These are phyloP conservation scores for Rutilus rutilus DNA, from an alignment of 2,113 vertebrate genomes.

Conservation along the genomic window DNA sequence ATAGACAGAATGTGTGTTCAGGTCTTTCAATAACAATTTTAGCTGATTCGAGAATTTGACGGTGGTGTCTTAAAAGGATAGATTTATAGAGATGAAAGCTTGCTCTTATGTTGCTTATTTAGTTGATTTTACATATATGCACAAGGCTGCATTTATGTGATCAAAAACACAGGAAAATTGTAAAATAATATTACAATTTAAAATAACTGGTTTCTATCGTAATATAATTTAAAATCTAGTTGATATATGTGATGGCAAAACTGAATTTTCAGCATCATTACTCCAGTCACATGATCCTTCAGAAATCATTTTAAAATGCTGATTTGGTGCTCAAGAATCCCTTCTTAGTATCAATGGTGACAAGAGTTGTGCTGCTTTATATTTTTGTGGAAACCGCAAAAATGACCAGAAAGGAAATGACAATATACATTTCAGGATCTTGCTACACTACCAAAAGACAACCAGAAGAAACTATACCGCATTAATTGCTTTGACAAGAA, in stretches of 20 bases:
- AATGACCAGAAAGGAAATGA: neutral
- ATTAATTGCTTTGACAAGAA: neutral
- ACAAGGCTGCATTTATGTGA: no score
- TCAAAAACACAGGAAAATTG: no score
- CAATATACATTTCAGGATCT: neutral
- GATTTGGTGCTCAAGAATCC: neutral
- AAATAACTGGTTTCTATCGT: no score
- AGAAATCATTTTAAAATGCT: neutral
- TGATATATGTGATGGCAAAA: no score
- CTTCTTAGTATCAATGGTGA: neutral
- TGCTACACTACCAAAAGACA: neutral
- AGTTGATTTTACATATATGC: no score
- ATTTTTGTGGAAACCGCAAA: no score
- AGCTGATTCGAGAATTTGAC: neutral
- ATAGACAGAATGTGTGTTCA: conserved; percentile 11
- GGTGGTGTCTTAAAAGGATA: neutral
- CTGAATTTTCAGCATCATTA: no score
- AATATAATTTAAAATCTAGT: no score
- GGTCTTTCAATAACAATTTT: neutral
- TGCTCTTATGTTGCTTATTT: no score
- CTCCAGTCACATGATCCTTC: no score
- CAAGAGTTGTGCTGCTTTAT: neutral
- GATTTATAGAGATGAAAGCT: neutral
- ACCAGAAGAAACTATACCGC: neutral
- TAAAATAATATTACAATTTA: no score